phyloP scores from a whole-genome alignment of 2,113 vertebrate genomes.

The Halcyon malimbica region DNA sequence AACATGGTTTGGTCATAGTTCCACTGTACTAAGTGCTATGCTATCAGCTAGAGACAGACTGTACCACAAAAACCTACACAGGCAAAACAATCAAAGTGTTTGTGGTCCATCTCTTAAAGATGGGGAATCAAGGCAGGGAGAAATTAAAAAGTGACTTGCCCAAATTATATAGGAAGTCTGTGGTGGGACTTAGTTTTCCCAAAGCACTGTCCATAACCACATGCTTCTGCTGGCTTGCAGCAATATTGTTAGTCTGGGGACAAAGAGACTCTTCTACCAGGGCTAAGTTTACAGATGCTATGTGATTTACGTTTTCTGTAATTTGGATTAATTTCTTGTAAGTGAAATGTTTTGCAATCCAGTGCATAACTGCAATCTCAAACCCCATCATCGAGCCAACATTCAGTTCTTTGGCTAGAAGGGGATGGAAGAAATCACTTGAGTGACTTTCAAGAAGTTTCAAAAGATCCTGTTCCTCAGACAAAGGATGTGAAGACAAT shows the following conservation, averaged over 20 bases:
- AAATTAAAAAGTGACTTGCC: background rate
- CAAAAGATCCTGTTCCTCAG: background rate
- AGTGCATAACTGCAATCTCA: background rate
- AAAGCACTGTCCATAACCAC: background rate
- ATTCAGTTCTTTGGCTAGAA: background rate
- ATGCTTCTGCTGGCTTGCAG: background rate
- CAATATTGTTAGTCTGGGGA: background rate
- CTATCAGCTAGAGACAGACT: conserved; percentile 54
- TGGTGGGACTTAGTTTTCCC: background rate
- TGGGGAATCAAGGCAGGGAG: background rate
- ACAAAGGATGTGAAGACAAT: background rate
- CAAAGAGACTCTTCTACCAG: background rate
- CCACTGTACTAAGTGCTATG: background rate
- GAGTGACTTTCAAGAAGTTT: background rate
- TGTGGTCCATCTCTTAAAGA: background rate
- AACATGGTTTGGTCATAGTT: background rate
- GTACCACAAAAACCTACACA: conserved; percentile 24
- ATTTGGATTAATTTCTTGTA: background rate
- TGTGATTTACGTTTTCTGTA: conserved; percentile 9
- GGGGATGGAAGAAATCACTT: background rate
- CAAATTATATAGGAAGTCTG: conserved; percentile 48
- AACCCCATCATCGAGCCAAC: background rate
- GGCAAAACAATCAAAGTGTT: background rate
- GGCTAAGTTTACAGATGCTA: background rate
- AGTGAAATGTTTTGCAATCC: background rate